Base-by-base conservation (phyloP, 1,140 invertebrate species). In the Antheraea pernyi region DNA sequence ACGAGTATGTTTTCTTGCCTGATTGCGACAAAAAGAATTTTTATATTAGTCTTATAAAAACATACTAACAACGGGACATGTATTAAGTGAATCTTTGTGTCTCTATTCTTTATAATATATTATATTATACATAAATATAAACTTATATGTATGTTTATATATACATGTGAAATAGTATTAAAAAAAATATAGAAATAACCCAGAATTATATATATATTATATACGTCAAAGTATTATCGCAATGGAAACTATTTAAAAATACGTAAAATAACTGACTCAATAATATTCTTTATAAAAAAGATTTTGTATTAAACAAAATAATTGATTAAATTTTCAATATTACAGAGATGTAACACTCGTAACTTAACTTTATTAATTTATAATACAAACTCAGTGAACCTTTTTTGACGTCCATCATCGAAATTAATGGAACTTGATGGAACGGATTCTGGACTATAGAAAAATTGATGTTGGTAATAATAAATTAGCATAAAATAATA, bases 401-500 rank as follows among this genome's bases (percentile, higher is more conserved):
- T 73, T 78, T 53, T 53, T n/a, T 78, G 76, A 76, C 74, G 76
- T 78, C 74, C 72, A 76, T 78, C 76, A 75, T 69, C 67, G 59
- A 78, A 78, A 78, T 78, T 78, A 76, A 78, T 78, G 72, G 64
- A 72, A 70, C 64, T 68, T 64, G 66, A 73, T 68, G 66, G 68
- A 65, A 75, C 59, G 70, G 72, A 71, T 61, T 70, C 68, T 53
- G 71, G 37, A 74, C 72, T 71, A 73, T 71, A 62, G 74, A 74
- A 71, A 78, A 77, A 76, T 76, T 70, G 69, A 76, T 71, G 68
- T 74, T 70, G 72, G 74, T 72, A 72, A 74, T 77, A 74, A 77
- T 77, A 74, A 74, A 72, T 77, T 74, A 72, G 59, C 62, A 42
- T 62, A 62, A 68, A 77, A 74, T 71, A 76, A 73, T 73, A 71